A percentile compares a stretch with the other conserved stretches of the same genome.
Conservation (phyloP, 2,113 vertebrate genomes). For the Ia io region DNA sequence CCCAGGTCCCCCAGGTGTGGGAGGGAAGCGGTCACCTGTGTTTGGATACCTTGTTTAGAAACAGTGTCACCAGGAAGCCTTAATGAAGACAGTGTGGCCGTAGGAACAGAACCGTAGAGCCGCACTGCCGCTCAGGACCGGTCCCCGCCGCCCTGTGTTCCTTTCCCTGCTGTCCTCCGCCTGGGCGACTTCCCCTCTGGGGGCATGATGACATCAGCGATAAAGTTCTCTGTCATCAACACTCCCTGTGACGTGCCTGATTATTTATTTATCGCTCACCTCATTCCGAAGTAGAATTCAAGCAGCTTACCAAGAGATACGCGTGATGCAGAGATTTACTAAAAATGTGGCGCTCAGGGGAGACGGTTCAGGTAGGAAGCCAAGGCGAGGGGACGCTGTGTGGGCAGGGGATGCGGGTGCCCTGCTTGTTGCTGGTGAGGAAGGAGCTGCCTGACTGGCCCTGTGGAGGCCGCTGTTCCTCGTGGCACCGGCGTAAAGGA, state of each 20-base stretch:
- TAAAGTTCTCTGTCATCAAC: neutral
- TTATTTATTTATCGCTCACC: neutral
- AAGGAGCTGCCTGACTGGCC: neutral
- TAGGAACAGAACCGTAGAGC: neutral
- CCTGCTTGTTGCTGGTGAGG: neutral
- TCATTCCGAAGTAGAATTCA: neutral
- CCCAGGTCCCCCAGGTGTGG: neutral
- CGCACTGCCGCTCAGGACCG: accelerated
- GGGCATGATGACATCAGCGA: neutral
- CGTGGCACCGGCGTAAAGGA: neutral
- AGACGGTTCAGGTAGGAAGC: neutral
- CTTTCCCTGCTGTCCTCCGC: neutral
- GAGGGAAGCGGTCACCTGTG: neutral
- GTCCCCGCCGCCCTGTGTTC: neutral
- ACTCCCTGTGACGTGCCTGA: neutral
- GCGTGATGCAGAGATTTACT: neutral
- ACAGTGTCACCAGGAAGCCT: neutral
- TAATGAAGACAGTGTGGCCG: neutral
- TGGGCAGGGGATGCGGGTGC: neutral
- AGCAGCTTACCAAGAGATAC: neutral
- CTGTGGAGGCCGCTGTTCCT: neutral
- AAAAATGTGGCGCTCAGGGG: neutral
- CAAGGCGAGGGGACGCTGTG: neutral
- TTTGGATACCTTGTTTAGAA: neutral
- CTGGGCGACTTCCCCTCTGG: neutral